Evolutionary conservation across 2,888 invertebrate genomes (phyloP).

Genomic region (Caenorhabditis sp.): DNA sequence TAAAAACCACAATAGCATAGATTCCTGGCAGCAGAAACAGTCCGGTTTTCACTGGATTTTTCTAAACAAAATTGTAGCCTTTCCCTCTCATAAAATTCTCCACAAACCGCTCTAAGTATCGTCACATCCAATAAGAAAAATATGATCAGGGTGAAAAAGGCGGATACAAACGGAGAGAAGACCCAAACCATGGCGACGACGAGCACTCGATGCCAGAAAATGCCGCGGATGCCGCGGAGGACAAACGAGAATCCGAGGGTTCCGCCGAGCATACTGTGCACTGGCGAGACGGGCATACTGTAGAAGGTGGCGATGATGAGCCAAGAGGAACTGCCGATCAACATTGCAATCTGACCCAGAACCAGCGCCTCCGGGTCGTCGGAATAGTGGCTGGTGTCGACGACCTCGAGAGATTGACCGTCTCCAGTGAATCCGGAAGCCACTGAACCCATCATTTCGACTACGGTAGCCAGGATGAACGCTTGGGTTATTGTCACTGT

Average conservation of each 20-base stretch:
- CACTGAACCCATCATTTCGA: constrained; percentile 95
- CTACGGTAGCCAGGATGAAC: constrained; percentile 94
- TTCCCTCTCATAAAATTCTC: background rate
- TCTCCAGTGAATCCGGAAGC: constrained; percentile 89
- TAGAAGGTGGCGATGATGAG: constrained; percentile 94
- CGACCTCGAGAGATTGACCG: constrained; percentile 85
- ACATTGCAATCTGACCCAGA: constrained; percentile 92
- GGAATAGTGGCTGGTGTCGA: constrained; percentile 91
- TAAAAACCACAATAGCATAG: constrained; percentile 93
- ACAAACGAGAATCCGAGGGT: constrained; percentile 96
- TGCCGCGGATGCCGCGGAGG: constrained; percentile 90
- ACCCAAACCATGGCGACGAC: constrained; percentile 89
- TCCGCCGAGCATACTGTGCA: constrained; percentile 97
- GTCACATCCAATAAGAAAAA: constrained; percentile 82
- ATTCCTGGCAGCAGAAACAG: constrained; percentile 92
- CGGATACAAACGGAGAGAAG: constrained; percentile 94
- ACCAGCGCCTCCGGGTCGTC: constrained; percentile 91
- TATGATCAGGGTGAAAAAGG: constrained; percentile 88
- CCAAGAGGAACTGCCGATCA: constrained; percentile 91
- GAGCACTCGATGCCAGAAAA: constrained; percentile 87
- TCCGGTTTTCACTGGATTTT: constrained; percentile 85
- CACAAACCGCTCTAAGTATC: constrained; percentile 85
- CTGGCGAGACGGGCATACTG: constrained; percentile 96
- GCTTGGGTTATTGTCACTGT: constrained; percentile 90
- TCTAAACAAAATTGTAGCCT: background rate